These are phyloP conservation scores for Pantherophis guttatus DNA, from an alignment of 2,113 vertebrate genomes.

Conservation along the genomic window DNA sequence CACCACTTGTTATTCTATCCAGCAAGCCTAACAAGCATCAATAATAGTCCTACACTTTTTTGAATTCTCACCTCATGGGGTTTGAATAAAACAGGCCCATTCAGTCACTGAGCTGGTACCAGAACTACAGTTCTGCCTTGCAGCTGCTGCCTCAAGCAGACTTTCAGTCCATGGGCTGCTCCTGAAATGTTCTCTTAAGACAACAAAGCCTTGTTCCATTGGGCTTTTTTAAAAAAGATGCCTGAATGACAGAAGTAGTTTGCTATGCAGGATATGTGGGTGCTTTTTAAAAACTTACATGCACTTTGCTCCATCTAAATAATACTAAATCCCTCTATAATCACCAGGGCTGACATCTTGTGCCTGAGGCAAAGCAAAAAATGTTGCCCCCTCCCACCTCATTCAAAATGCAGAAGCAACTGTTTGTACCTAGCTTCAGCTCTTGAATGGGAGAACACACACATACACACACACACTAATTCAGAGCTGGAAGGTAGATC, in stretches of 20 bases:
- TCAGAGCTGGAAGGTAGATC: neutral
- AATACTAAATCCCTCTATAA: neutral
- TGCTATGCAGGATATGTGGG: neutral
- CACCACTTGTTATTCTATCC: slow-evolving; percentile 2
- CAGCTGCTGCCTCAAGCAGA: neutral
- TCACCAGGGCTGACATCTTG: neutral
- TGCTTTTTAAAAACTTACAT: neutral
- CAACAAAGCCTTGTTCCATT: neutral
- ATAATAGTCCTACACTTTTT: neutral
- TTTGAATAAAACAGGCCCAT: neutral
- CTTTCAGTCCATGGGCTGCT: neutral
- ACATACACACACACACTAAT: neutral
- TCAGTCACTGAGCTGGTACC: neutral
- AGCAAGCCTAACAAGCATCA: neutral
- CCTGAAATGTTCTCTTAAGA: neutral
- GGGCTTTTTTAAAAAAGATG: neutral
- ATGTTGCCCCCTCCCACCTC: neutral
- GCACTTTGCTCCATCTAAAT: neutral
- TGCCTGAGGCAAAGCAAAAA: neutral
- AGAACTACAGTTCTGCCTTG: neutral
- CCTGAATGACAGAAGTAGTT: neutral
- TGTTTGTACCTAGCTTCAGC: neutral
- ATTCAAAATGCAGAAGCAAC: neutral
- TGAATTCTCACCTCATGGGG: neutral
- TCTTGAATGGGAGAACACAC: neutral